Conservation (phyloP, 2,797 vertebrate genomes). For the Chromobotia macracanthus region DNA sequence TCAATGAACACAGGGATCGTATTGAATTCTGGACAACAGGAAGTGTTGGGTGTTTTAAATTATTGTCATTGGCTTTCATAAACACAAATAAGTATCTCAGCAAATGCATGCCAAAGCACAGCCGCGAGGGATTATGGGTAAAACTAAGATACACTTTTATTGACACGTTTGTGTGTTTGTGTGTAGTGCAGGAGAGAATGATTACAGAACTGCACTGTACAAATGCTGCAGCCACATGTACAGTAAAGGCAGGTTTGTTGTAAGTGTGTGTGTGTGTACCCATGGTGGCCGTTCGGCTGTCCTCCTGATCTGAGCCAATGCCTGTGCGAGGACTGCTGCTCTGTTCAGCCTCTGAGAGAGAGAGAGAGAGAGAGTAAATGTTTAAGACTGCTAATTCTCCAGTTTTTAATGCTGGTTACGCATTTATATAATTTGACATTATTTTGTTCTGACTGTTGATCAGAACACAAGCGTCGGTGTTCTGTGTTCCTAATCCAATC, state of each 20-base stretch:
- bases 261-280: constrained; percentile 71
- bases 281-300: constrained; percentile 89
- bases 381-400: too few relatives aligned
- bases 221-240: constrained; percentile 13
- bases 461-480: too few relatives aligned
- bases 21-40: constrained; percentile 13
- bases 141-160: too few relatives aligned
- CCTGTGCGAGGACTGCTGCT: constrained; percentile 87
- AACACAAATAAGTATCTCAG: not conserved
- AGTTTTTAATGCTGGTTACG: too few relatives aligned
- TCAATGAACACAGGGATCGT: not conserved
- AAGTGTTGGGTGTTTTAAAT: not conserved
- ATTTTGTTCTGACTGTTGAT: too few relatives aligned
- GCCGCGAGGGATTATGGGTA: not conserved
- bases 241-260: not conserved
- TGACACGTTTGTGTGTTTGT: too few relatives aligned
- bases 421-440: too few relatives aligned
- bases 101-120: not conserved
- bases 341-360: constrained; percentile 86
- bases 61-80: not conserved
- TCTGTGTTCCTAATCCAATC: constrained; percentile 37
- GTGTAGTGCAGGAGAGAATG: constrained; percentile 51
- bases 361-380: constrained; percentile 17
- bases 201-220: constrained; percentile 46
- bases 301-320: constrained; percentile 91